Percentiles rank a stretch among this genome's conserved stretches.
These are phyloP conservation scores for Lepidurus packardi DNA, from an alignment of 1,140 invertebrate genomes.

Conservation along the genomic window DNA sequence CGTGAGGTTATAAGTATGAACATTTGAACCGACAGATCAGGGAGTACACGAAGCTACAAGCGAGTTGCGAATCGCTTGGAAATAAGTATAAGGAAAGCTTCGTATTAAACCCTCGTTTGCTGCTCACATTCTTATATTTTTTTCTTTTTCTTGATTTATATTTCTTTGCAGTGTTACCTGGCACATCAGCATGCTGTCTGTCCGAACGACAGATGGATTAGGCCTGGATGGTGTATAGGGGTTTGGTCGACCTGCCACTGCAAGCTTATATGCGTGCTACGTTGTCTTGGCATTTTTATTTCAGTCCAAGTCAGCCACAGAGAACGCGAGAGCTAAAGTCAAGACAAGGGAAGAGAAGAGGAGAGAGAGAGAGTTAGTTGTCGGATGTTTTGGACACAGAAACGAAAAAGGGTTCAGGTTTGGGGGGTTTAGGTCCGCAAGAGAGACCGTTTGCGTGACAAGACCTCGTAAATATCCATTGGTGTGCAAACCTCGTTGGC, in stretches of 20 bases:
- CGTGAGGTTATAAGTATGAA: too few relatives aligned
- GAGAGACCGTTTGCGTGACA: background rate
- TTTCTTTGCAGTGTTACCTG: background rate
- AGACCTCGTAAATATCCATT: constrained; percentile 14
- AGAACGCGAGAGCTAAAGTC: background rate
- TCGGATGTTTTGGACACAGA: background rate
- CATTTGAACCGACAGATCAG: too few relatives aligned
- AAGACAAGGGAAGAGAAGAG: background rate
- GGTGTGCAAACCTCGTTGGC: constrained; percentile 11
- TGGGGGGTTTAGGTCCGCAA: constrained; percentile 1
- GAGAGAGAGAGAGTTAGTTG: background rate
- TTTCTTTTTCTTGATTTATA: background rate
- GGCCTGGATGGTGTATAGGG: background rate
- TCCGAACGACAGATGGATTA: background rate
- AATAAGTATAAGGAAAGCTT: background rate
- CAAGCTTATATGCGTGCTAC: too few relatives aligned
- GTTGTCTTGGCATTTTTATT: background rate
- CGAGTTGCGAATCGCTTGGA: too few relatives aligned
- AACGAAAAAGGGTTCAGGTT: constrained; percentile 3
- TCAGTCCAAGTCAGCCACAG: background rate
- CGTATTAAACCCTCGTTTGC: background rate
- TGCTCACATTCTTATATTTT: background rate
- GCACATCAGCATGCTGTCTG: background rate
- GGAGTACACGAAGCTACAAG: too few relatives aligned
- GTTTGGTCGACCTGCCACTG: background rate